These are phyloP conservation scores for Acanthochromis polyacanthus DNA, from an alignment of 2,113 vertebrate genomes.

Conservation along the genomic window DNA sequence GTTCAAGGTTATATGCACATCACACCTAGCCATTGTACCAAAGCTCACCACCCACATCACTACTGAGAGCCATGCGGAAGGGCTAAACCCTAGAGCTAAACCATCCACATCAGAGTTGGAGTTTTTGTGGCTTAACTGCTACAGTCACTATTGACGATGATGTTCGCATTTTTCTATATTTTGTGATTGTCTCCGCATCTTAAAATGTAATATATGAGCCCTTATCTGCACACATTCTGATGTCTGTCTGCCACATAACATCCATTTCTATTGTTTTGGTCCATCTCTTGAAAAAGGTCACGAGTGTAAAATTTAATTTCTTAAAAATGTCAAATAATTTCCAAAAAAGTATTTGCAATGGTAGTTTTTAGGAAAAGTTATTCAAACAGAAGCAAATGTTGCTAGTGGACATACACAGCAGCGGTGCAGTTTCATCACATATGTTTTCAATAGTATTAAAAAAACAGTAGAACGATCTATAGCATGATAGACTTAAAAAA, in stretches of 20 bases:
- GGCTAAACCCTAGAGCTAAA: conserved; percentile 4
- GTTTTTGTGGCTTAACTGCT: background rate
- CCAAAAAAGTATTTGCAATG: background rate
- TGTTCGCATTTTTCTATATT: background rate
- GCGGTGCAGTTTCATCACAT: too few species aligned
- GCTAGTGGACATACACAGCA: background rate
- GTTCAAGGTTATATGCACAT: conserved; percentile 79
- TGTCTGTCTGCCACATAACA: background rate
- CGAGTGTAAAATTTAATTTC: background rate
- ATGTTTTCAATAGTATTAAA: too few species aligned
- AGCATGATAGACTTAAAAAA: too few species aligned
- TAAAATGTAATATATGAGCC: too few species aligned
- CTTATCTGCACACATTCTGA: background rate
- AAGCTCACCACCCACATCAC: conserved; percentile 10
- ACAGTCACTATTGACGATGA: background rate
- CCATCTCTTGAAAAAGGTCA: background rate
- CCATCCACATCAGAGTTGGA: conserved; percentile 6
- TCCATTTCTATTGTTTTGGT: background rate
- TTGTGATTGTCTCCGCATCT: background rate
- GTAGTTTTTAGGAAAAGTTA: background rate
- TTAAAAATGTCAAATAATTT: background rate
- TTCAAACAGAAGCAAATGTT: background rate
- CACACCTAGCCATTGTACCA: conserved; percentile 27
- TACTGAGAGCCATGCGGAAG: background rate
- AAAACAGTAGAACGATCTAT: too few species aligned